Evolutionary conservation across 2,113 vertebrate genomes (phyloP), one percentile per base, ranked within the genome.

Genomic region (Heterotis niloticus): DNA sequence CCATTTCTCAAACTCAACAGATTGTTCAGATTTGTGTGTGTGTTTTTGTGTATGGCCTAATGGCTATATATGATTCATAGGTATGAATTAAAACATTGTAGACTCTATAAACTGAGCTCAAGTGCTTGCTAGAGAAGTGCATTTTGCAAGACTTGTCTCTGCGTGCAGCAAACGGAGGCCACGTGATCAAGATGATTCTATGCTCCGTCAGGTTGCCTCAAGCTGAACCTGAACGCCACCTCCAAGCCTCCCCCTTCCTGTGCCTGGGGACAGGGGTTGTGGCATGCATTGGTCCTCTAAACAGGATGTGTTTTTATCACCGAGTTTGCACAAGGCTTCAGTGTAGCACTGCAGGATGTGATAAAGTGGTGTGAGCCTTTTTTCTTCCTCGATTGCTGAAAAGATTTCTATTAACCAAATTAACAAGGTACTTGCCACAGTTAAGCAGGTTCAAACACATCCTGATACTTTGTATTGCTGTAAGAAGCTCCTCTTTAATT

Each of bases 221-320:
- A 44, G 59, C 28, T 71, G 67, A 70, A 67, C 73, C 73, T 20
- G 34, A 44, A 70, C 44, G 7, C 51, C 65, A 56, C 65, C 76
- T 69, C 5, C 16, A 0, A 2, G 62, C 13, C 51, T 23, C 16
- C 52, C 28, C 17, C 20, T 78, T 78, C 67, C 66, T 78, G 77
- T 57, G 24, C 13, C 11, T 4, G 12, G 57, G 52, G 12, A 57
- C 24, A 66, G 12, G 51, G 52, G 3, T 12, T 26, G 62, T 20
- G 5, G 67, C 24, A 78, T 71, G 11, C 28, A 5, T 24, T 17
- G 10, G 34, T 29, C 20, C n/a, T n/a, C 26, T 26, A 14, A 29
- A 57, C 66, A 44, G 77, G 77, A 70, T 78, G 65, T 69, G 17
- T 67, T 20, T 57, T 34, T 26, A 23, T 69, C 54, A 69, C 54